Evolutionary conservation across 2,888 invertebrate genomes (phyloP), one percentile per base, ranked within the genome.

Genomic region (Dioctria rufipes): DNA sequence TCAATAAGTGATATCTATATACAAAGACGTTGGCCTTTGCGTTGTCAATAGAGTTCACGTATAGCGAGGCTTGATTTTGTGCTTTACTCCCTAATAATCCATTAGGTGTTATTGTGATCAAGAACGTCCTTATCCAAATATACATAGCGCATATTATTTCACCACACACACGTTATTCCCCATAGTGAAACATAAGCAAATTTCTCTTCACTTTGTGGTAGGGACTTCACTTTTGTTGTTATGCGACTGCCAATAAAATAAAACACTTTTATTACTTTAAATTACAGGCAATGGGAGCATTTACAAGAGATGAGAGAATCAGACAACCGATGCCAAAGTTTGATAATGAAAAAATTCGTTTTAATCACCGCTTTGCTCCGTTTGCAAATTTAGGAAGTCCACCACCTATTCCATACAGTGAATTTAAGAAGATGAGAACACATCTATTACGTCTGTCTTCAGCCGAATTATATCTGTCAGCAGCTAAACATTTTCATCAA

Each of bases 281-380:
- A 81, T 89, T 85, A 69, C 89, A 95, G 95, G 97, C 97, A n/a
- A 91, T 98, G 86, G 93, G 96, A 78, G 98, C 96, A 2, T 94
- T 98, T 86, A 93, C 95, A 84, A 91, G 96, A 87, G 96, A 97
- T 87, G 95, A 95, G 80, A 96, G 96, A 88, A 92, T 98, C 84
- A 92, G 92, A 0, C 92, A 95, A 87, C 98, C 98, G 0, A 93
- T 95, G 86, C 93, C 94, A 4, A 94, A 96, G 88, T 98, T 98
- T 89, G 98, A 98, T 89, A 96, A 94, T 86, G 97, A 98, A 87
- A 94, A 95, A 86, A 97, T 98, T 4, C 93, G 98, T 60, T 99
- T 98, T 88, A 96, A 97, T 87, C 98, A 98, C 86, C 93, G 98
- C 77, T 96, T 99, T 90, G 93, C 95, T 5, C 96, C 98, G 1